Evolutionary conservation across 2,888 invertebrate species (phyloP).

Genomic region (Tenthredo scrophulariae): DNA sequence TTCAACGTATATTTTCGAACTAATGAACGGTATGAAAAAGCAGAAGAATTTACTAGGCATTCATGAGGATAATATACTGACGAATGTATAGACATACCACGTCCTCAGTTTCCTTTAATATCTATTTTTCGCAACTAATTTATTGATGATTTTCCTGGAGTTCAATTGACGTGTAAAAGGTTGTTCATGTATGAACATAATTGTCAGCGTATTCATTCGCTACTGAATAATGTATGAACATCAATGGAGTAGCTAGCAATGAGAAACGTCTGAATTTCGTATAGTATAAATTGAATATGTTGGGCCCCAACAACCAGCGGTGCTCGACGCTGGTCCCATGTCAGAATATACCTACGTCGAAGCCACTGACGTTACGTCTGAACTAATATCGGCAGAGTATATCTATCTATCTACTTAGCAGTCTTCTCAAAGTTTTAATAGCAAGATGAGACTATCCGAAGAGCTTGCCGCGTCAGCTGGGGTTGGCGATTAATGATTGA

Average conservation of each 20-base stretch:
- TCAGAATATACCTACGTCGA: not conserved
- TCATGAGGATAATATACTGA: not conserved
- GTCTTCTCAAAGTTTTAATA: constrained; percentile 12
- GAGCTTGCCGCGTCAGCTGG: constrained; percentile 40
- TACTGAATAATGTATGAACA: constrained; percentile 34
- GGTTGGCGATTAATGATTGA: constrained; percentile 46
- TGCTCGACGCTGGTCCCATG: not conserved
- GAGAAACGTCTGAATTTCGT: not conserved
- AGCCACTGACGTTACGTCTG: not conserved
- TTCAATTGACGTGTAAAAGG: not conserved
- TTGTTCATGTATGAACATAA: constrained; percentile 10
- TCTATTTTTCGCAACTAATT: not conserved
- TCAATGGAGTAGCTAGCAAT: not conserved
- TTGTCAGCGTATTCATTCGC: constrained; percentile 12
- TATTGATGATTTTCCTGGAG: not conserved
- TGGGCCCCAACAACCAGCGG: not conserved
- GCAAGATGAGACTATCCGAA: not conserved
- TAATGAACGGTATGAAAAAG: not conserved
- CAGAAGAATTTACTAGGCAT: not conserved
- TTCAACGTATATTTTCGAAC: no score
- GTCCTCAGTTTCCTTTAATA: not conserved
- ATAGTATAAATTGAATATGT: not conserved
- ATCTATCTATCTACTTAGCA: constrained; percentile 14
- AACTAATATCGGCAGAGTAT: not conserved
- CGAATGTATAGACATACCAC: not conserved